These are phyloP conservation scores for Anisognathus igniventris DNA, from an alignment of 2,797 vertebrate species.

Conservation along the genomic window DNA sequence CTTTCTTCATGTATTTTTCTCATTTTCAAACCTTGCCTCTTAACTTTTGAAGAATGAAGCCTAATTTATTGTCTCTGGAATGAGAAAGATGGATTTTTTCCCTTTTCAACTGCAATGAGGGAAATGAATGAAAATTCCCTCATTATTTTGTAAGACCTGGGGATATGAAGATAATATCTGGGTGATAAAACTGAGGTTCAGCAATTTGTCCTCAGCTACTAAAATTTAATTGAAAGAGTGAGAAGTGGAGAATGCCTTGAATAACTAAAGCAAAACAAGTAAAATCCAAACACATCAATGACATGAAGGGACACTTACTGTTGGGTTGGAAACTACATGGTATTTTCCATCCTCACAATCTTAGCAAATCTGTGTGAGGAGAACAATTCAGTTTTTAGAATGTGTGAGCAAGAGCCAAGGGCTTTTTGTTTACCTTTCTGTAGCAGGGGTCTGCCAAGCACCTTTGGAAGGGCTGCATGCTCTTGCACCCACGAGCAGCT, in stretches of 20 bases:
- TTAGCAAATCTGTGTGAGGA: neutral
- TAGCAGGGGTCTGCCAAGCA: neutral
- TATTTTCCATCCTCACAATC: neutral
- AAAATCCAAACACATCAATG: accelerated
- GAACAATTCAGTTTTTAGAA: neutral
- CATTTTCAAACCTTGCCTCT: neutral
- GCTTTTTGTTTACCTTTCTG: neutral
- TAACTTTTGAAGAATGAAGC: neutral
- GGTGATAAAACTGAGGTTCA: neutral
- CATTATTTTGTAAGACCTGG: neutral
- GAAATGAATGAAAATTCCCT: neutral
- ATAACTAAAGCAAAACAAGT: neutral
- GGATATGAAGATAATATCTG: slow-evolving; percentile 15
- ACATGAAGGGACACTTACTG: neutral
- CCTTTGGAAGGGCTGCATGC: neutral
- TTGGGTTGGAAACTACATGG: neutral
- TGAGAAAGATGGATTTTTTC: neutral
- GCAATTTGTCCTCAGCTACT: neutral
- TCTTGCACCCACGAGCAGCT: neutral
- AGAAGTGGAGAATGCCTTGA: neutral
- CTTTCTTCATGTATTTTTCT: neutral
- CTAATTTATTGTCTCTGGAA: neutral
- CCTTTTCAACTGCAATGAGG: neutral
- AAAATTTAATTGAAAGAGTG: neutral
- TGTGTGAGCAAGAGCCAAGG: neutral